These are phyloP conservation scores for Malaclemys terrapin DNA, from an alignment of 2,113 vertebrate species.

Conservation along the genomic window DNA sequence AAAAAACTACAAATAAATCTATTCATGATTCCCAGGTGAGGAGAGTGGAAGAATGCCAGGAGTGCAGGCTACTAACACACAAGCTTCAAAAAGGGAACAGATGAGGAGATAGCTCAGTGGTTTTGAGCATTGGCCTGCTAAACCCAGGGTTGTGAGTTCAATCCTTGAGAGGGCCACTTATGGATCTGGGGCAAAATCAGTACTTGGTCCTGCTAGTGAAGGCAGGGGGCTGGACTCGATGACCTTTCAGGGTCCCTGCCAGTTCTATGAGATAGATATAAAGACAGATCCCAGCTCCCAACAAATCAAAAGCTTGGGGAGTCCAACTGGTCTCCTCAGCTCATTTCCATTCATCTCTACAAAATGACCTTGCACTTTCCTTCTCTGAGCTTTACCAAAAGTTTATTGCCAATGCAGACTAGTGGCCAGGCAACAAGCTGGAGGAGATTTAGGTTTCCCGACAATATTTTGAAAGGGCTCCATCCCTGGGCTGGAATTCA, in stretches of 20 bases:
- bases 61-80: neutral
- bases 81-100: neutral
- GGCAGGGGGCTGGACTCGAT: too few relatives aligned
- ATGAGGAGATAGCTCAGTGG: neutral
- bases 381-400: neutral
- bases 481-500: constrained; percentile 41
- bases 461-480: constrained; percentile 14
- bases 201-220: too few relatives aligned
- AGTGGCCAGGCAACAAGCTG: neutral
- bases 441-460: constrained; percentile 32
- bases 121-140: too few relatives aligned
- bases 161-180: too few relatives aligned
- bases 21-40: neutral
- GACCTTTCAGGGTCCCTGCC: too few relatives aligned
- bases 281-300: neutral
- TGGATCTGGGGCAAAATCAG: too few relatives aligned
- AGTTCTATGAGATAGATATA: too few relatives aligned
- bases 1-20: neutral
- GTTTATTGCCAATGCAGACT: neutral
- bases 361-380: neutral
- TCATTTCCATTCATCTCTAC: neutral
- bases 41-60: neutral
- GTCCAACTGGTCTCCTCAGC: neutral
- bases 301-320: neutral
- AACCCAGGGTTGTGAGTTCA: too few relatives aligned